Evolutionary conservation across 2,888 invertebrate species (phyloP), one percentile per base, ranked within the genome.

Genomic region (Cataglyphis cursor): DNA sequence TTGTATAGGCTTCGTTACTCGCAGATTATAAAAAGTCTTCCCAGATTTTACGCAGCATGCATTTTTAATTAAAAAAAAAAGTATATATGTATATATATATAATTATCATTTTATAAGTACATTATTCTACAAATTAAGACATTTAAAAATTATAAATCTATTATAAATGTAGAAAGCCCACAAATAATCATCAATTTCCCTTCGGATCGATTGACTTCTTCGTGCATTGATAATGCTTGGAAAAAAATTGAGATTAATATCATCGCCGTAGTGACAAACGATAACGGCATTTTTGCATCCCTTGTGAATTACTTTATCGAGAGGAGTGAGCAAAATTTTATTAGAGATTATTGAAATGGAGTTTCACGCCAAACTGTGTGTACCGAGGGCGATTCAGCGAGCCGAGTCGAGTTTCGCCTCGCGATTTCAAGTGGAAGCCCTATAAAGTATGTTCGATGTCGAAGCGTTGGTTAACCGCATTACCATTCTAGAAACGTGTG

Each of bases 401-500:
- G 72, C 38, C 62, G 44, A 44, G 15, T 35, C 18, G 51, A 48
- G 48, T 48, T 18, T 18, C 82, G 62, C 72, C 48, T 48, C 87
- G 66, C 75, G 61, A 72, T 80, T 87, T 68, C 78, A 61, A 86
- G 70, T 78, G 85, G 88, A 66, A 85, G 48, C 75, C 72, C 82
- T 83, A 84, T 88, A 88, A 89, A 86, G 72, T 66, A 68, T 82
- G 85, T 83, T 89, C 82, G 88, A 83, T 61, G 85, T 88, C 87
- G 65, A 61, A 57, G 62, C 76, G 59, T 81, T 65, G 88, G 89
- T 83, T 85, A 88, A 85, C 89, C 89, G 81, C 89, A 85, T 89
- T 87, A 64, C 85, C 90, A 89, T 89, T 89, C 85, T 15, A 51
- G 88, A 81, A 89, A 89, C 90, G 90, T 87, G 89, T 54, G 88